These are phyloP conservation scores for Trochalopteron elliotii DNA, from an alignment of 2,113 vertebrate species.

Conservation along the genomic window DNA sequence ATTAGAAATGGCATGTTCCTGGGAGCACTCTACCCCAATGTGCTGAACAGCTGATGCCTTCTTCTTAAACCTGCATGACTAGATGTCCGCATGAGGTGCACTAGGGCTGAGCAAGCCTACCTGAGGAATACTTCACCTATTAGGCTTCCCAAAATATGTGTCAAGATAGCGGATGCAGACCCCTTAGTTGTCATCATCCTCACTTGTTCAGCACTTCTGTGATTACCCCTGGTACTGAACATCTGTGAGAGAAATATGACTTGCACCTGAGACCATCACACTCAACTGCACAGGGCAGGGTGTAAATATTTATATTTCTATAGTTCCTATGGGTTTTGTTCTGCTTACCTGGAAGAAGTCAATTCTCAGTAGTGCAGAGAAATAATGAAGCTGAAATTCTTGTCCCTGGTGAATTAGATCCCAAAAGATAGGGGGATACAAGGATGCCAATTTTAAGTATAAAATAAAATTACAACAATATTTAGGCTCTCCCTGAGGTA, in stretches of 20 bases:
- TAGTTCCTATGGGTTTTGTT: neutral
- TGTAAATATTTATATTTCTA: neutral
- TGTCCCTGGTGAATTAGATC: neutral
- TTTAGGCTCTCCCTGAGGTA: neutral
- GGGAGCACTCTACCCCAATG: neutral
- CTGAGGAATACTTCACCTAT: neutral
- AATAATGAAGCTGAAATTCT: neutral
- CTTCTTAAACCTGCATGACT: neutral
- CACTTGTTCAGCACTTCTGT: neutral
- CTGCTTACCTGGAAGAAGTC: neutral
- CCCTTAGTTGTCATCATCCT: neutral
- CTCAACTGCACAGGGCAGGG: neutral
- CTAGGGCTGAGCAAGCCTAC: neutral
- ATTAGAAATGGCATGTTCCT: neutral
- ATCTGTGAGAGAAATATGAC: neutral
- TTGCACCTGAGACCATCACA: neutral
- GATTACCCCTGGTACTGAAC: neutral
- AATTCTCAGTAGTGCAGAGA: neutral
- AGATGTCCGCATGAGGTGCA: neutral
- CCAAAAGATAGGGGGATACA: neutral
- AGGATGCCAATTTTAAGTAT: neutral
- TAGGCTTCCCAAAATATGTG: neutral
- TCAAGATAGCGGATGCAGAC: neutral
- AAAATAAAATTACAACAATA: neutral
- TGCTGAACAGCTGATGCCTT: neutral